Base-by-base conservation (phyloP, 92 coral and sea anemone genomes). In the Epizoanthus rinbou region DNA sequence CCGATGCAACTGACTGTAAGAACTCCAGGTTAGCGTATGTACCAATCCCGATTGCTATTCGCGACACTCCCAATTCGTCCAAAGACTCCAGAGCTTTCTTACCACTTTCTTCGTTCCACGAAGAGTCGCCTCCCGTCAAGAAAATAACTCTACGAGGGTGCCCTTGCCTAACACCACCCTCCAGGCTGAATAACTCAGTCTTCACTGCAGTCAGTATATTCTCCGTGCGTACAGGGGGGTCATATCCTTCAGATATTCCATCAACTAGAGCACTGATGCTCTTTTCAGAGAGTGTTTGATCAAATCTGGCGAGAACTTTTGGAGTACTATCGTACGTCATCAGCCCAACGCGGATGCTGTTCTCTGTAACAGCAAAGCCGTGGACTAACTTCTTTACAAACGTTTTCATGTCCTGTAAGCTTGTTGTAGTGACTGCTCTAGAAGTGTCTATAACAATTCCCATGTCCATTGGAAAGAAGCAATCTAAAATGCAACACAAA, bases 141-240 rank as follows among this genome's bases (percentile, higher is more conserved):
- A 88, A 84, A 71, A 88, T 45, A 11, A 86, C 88, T 69, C 85
- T 87, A 17, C 93, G 89, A 3, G 93, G 96, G 24, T 86, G 86
- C 2, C 93, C 93, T 59, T 92, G 96, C 25, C 96, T 58, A 69
- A 92, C 80, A 22, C 93, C 96, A 1, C 93, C 96, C 69, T 78
- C 82, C 13, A 92, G 85, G 63, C 96, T 92, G 80, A 92, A 92
- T 3, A 92, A 64, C 64, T 85, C 47, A 9, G 76, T 78, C 59
- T 75, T 54, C 57, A 74, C 64, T 74, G 64, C 8, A 74, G 15
- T 54, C 6, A 74, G 25, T 74, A 74, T 14, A 5, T n/a, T 56
- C 25, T 52, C 80, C 65, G 54, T 28, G 39, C 80, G 65, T 23
- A 31, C 24, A 13, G 80, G 80, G 65, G 80, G 80, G 25, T 16